phyloP scores from a whole-genome alignment of 1,140 invertebrate genomes.

The Mamestra configurata region DNA sequence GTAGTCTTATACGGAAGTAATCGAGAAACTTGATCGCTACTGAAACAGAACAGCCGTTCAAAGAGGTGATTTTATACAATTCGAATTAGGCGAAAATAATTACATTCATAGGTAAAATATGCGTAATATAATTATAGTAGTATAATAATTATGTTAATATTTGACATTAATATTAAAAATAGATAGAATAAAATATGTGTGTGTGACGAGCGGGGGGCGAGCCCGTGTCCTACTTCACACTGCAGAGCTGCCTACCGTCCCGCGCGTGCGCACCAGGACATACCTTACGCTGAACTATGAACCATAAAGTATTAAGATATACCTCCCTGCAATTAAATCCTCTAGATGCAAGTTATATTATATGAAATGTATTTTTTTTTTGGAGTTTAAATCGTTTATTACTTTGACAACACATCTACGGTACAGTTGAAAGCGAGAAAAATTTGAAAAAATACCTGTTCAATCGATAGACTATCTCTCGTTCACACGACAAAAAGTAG shows the following conservation, averaged over 20 bases:
- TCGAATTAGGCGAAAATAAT: constrained; percentile 87
- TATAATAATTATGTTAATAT: constrained; percentile 87
- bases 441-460: constrained; percentile 88
- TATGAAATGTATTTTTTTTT: constrained; percentile 86
- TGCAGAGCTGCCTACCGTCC: constrained; percentile 52
- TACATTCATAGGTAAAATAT: constrained; percentile 88
- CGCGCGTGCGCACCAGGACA: constrained; percentile 71
- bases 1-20: constrained; percentile 87
- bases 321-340: constrained; percentile 85
- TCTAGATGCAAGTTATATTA: constrained; percentile 83
- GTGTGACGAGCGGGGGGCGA: constrained; percentile 82
- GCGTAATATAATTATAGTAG: constrained; percentile 83
- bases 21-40: constrained; percentile 82
- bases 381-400: constrained; percentile 84
- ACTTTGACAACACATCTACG: constrained; percentile 87
- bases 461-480: constrained; percentile 85
- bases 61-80: constrained; percentile 87
- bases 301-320: constrained; percentile 85
- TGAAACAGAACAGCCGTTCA: constrained; percentile 83
- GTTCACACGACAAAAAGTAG: constrained; percentile 87
- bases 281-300: constrained; percentile 84
- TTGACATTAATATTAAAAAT: constrained; percentile 88
- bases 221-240: constrained; percentile 53
- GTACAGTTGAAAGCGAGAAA: constrained; percentile 87
- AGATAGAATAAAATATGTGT: constrained; percentile 88